Evolutionary conservation across 2,888 invertebrate species (phyloP).

Genomic region (Drosophila dives): DNA sequence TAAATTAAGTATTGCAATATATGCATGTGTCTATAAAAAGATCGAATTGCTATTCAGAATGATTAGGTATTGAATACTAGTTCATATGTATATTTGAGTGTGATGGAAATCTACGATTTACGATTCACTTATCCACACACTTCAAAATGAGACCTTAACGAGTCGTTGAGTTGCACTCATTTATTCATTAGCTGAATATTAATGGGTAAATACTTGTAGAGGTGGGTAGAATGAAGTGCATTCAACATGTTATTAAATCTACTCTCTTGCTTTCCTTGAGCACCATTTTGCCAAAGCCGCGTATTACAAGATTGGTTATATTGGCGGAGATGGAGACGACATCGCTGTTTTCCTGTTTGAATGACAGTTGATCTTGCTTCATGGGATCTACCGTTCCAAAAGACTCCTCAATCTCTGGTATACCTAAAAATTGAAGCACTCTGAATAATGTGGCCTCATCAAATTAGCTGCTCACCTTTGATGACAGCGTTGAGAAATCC

Average conservation of each 20-base stretch:
- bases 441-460: slow-evolving; percentile 8
- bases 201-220: background rate
- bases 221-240: background rate
- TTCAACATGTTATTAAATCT: background rate
- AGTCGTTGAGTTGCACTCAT: slow-evolving; percentile 6
- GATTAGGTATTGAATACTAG: background rate
- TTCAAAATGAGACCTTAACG: slow-evolving; percentile 10
- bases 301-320: slow-evolving; percentile 87
- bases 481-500: slow-evolving; percentile 87
- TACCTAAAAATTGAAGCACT: slow-evolving; percentile 30
- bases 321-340: slow-evolving; percentile 88
- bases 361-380: slow-evolving; percentile 87
- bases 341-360: slow-evolving; percentile 89
- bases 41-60: background rate
- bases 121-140: background rate
- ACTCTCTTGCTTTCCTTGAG: slow-evolving; percentile 88
- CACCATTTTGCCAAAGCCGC: slow-evolving; percentile 88
- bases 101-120: background rate
- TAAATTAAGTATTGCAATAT: background rate
- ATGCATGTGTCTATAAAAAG: background rate
- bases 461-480: slow-evolving; percentile 67
- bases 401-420: slow-evolving; percentile 82
- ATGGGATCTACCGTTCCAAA: slow-evolving; percentile 89
- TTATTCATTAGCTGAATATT: slow-evolving; percentile 1
- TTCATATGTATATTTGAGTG: background rate